A percentile compares a stretch with the other conserved stretches of the same genome.
Conservation (phyloP, 2,113 vertebrate genomes). For the Scatophagus argus region DNA sequence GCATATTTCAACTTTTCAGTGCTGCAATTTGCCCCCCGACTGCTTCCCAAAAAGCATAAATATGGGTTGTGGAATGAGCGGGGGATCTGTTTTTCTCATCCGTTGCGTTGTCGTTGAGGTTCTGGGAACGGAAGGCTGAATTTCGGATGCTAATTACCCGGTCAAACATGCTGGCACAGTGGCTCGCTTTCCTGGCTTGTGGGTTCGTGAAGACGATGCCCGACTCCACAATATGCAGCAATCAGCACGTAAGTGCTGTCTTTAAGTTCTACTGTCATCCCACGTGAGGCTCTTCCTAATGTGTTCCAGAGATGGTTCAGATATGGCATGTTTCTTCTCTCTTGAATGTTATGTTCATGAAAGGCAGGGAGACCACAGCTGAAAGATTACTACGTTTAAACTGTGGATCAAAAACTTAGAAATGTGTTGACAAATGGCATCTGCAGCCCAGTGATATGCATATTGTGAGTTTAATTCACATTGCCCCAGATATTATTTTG, state of each 20-base stretch:
- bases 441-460: background rate
- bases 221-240: slow-evolving; percentile 44
- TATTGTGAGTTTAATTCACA: background rate
- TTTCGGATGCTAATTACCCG: slow-evolving; percentile 75
- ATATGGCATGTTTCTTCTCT: slow-evolving; percentile 1
- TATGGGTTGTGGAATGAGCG: slow-evolving; percentile 56
- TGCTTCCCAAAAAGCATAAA: slow-evolving; percentile 72
- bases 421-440: background rate
- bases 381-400: slow-evolving; percentile 22
- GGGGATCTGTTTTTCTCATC: slow-evolving; percentile 77
- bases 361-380: slow-evolving; percentile 24
- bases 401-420: background rate
- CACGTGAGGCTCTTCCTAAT: slow-evolving; percentile 39
- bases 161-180: slow-evolving; percentile 69
- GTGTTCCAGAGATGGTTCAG: slow-evolving; percentile 24
- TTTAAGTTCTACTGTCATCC: slow-evolving; percentile 33
- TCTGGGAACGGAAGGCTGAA: slow-evolving; percentile 74
- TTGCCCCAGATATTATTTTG: background rate
- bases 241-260: slow-evolving; percentile 27
- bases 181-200: slow-evolving; percentile 54
- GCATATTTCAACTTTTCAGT: slow-evolving; percentile 72
- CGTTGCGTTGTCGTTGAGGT: slow-evolving; percentile 66
- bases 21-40: slow-evolving; percentile 68
- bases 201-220: slow-evolving; percentile 58
- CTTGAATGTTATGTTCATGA: slow-evolving; percentile 14